Evolutionary conservation across 2,888 invertebrate species (phyloP).

Genomic region (Prosopocoilus inquinatus): DNA sequence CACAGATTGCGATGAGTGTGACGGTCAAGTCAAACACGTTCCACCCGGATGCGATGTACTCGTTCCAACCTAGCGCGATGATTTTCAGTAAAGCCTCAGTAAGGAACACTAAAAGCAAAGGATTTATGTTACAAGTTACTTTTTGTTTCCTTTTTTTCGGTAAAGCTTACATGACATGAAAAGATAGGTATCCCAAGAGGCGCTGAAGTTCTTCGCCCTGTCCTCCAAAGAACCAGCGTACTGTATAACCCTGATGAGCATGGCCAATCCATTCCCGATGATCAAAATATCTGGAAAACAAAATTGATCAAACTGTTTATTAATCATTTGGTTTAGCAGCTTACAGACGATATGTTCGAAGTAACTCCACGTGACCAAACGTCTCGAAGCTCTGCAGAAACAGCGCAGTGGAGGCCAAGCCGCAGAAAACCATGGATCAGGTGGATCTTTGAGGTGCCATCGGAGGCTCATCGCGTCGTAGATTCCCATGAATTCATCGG

Average conservation of each 20-base stretch:
- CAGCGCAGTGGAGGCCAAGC: slow-evolving; percentile 61
- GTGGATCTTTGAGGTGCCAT: slow-evolving; percentile 70
- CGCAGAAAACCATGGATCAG: slow-evolving; percentile 72
- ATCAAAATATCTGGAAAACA: slow-evolving; percentile 65
- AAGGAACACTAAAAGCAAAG: slow-evolving; percentile 65
- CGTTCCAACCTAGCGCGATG: slow-evolving; percentile 67
- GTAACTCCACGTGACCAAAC: slow-evolving; percentile 67
- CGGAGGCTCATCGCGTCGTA: slow-evolving; percentile 71
- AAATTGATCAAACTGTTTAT: background rate
- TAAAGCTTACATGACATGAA: slow-evolving; percentile 66
- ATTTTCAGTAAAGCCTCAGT: slow-evolving; percentile 72
- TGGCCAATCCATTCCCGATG: slow-evolving; percentile 70
- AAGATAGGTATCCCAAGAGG: slow-evolving; percentile 74
- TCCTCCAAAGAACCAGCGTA: slow-evolving; percentile 60
- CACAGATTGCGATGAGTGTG: slow-evolving; percentile 65
- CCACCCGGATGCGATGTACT: slow-evolving; percentile 81
- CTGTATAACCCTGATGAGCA: slow-evolving; percentile 69
- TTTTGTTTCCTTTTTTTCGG: no score
- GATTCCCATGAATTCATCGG: slow-evolving; percentile 71
- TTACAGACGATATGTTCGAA: slow-evolving; percentile 73
- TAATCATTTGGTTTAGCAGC: slow-evolving; percentile 37
- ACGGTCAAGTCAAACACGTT: slow-evolving; percentile 76
- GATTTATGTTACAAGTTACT: no score
- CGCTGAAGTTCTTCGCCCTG: slow-evolving; percentile 65
- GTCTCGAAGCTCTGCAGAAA: slow-evolving; percentile 60